A percentile compares a stretch with the other conserved stretches of the same genome.
phyloP scores from a whole-genome alignment of 2,797 vertebrate genomes.

The Tachyglossus aculeatus region DNA sequence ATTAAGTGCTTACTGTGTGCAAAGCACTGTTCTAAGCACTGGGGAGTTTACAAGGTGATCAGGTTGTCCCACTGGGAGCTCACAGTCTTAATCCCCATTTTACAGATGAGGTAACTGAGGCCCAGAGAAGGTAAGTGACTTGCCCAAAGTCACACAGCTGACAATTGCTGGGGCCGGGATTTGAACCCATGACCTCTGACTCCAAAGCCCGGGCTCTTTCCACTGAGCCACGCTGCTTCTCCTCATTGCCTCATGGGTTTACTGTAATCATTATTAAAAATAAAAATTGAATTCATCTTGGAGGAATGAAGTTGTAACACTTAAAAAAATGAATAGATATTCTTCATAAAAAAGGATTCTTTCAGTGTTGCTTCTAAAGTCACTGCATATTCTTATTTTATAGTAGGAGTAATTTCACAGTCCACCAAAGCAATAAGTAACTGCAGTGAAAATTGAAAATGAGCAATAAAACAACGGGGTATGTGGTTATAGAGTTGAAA shows the following conservation, averaged over 20 bases:
- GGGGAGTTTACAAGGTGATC: too few relatives aligned
- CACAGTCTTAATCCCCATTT: too few relatives aligned
- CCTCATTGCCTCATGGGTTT: not conserved
- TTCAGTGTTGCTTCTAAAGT: not conserved
- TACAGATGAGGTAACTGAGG: not conserved
- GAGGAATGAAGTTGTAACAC: slow-evolving; percentile 2
- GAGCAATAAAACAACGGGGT: slow-evolving; percentile 22
- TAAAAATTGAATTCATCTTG: too few relatives aligned
- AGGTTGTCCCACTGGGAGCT: too few relatives aligned
- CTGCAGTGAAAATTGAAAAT: slow-evolving; percentile 41
- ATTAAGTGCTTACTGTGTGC: too few relatives aligned
- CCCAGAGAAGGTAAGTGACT: too few relatives aligned
- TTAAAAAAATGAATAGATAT: not conserved
- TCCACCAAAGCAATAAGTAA: slow-evolving; percentile 29
- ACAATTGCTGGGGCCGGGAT: too few relatives aligned
- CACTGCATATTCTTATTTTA: slow-evolving; percentile 1
- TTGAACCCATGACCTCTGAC: too few relatives aligned
- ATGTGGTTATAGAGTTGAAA: not conserved
- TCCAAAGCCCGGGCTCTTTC: too few relatives aligned
- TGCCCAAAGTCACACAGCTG: too few relatives aligned
- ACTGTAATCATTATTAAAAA: not conserved
- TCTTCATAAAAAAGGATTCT: not conserved
- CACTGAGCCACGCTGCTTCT: too few relatives aligned
- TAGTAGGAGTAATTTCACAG: slow-evolving; percentile 36
- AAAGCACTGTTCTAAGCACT: too few relatives aligned